Evolutionary conservation across 2,888 invertebrate genomes (phyloP).

Genomic region (Watsonalla cultraria): DNA sequence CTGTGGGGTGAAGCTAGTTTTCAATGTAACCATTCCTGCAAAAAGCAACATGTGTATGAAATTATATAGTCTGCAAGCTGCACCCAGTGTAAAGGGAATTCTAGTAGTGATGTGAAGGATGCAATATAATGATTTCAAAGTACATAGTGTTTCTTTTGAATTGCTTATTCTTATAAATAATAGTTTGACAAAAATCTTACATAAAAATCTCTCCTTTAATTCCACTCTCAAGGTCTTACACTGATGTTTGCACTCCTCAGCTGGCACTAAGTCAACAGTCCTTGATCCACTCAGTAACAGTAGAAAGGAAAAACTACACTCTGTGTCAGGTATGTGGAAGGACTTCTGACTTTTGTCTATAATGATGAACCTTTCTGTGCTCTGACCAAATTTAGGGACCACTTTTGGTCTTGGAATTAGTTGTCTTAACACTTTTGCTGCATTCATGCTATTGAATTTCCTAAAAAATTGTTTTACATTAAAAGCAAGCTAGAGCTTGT

Average conservation of each 20-base stretch:
- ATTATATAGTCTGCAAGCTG: no score
- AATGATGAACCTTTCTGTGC: conserved; percentile 87
- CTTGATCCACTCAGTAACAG: conserved; percentile 86
- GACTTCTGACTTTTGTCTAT: conserved; percentile 83
- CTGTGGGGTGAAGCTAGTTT: no score
- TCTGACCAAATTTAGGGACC: conserved; percentile 85
- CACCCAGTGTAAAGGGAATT: no score
- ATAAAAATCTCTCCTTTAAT: conserved; percentile 84
- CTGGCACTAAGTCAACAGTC: conserved; percentile 85
- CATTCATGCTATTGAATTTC: conserved; percentile 88
- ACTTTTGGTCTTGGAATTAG: conserved; percentile 85
- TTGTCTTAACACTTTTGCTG: conserved; percentile 84
- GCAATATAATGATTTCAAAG: no score
- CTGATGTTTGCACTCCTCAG: conserved; percentile 84
- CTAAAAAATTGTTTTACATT: no score
- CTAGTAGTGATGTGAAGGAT: no score
- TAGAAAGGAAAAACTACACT: conserved; percentile 89
- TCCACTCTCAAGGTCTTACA: conserved; percentile 86
- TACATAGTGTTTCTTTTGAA: no score
- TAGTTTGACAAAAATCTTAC: conserved; percentile 75
- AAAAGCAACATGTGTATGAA: no score
- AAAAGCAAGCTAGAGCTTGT: no score
- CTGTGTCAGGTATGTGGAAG: conserved; percentile 87
- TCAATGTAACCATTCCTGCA: no score
- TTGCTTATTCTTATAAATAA: no score